A percentile compares a stretch with the other conserved stretches of the same genome.
These are phyloP conservation scores for Actinemys pallida DNA, from an alignment of 2,113 vertebrate species.

Conservation along the genomic window DNA sequence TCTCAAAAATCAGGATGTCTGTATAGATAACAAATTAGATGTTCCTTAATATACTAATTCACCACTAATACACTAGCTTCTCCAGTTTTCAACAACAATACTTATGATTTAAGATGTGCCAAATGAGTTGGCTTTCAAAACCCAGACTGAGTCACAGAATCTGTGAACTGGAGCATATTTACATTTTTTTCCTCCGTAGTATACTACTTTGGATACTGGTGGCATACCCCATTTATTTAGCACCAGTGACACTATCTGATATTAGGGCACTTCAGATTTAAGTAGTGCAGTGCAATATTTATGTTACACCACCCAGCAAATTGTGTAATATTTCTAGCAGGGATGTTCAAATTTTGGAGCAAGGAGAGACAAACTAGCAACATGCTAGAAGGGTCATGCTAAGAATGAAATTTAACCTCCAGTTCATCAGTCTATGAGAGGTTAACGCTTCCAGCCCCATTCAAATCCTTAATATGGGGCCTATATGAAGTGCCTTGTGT, in stretches of 20 bases:
- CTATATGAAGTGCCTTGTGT: neutral
- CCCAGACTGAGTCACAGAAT: neutral
- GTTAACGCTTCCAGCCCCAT: neutral
- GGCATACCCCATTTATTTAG: neutral
- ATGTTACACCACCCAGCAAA: neutral
- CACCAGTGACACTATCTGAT: neutral
- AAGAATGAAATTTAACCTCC: neutral
- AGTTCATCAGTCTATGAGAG: neutral
- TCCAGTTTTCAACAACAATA: neutral
- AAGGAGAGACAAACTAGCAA: neutral
- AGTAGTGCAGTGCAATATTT: neutral
- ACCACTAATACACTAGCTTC: neutral
- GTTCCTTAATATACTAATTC: neutral
- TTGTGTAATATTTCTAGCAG: neutral
- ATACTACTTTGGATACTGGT: neutral
- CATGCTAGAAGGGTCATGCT: neutral
- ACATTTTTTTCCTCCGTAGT: neutral
- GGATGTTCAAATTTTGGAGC: neutral
- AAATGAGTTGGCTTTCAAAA: slow-evolving; percentile 1
- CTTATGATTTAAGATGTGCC: neutral
- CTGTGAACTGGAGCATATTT: neutral
- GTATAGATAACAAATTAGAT: neutral
- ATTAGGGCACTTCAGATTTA: neutral
- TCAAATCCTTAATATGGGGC: neutral
- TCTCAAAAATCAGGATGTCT: neutral